A percentile compares a stretch with the other conserved stretches of the same genome.
Evolutionary conservation across 2,113 vertebrate species (phyloP).

Genomic region (Apteryx mantelli): DNA sequence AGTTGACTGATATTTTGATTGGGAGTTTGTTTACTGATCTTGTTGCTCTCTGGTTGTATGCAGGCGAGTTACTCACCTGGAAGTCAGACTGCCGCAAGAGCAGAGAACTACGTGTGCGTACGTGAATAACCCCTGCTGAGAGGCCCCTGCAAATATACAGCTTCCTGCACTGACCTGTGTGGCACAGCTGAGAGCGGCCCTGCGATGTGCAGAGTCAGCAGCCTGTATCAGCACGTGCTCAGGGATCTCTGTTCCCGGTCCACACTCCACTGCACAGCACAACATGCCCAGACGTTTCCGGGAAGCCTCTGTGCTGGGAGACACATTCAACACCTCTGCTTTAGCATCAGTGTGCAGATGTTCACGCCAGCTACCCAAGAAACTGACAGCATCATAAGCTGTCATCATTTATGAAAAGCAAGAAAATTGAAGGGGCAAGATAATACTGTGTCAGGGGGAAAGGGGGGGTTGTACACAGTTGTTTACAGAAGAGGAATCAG

Average conservation of each 20-base stretch:
- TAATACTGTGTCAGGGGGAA: too few relatives aligned
- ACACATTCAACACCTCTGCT: neutral
- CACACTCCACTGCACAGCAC: fast-evolving
- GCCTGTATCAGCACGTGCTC: neutral
- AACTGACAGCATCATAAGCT: neutral
- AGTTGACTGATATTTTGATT: neutral
- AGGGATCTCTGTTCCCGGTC: neutral
- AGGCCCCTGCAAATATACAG: neutral
- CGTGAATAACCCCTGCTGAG: neutral
- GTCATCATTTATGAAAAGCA: neutral
- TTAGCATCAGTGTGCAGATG: neutral
- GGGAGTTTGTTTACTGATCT: neutral
- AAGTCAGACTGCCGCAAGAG: neutral
- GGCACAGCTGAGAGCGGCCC: neutral
- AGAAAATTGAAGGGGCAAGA: neutral
- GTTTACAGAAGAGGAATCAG: neutral
- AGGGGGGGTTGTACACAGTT: neutral
- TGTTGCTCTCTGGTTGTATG: neutral
- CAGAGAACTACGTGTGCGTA: fast-evolving
- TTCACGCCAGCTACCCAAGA: neutral
- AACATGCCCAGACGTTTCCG: neutral
- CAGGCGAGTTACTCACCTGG: neutral
- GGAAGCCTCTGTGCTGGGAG: neutral
- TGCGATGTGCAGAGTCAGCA: neutral
- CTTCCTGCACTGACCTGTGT: neutral